Base-by-base conservation (phyloP, 2,888 invertebrate genomes). In the Rhaphigaster nebulosa region DNA sequence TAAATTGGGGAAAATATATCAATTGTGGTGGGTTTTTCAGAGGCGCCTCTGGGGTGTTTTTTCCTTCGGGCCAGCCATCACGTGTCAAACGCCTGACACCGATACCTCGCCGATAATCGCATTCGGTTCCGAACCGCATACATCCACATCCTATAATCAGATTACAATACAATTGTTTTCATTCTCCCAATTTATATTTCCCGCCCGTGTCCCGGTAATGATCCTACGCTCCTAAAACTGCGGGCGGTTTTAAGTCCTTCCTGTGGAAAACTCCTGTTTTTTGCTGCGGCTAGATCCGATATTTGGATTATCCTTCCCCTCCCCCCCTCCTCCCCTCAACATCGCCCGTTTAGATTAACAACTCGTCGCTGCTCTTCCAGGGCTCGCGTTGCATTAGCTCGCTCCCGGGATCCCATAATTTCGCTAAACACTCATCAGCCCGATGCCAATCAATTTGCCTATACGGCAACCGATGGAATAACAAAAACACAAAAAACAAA, bases 151-250 rank as follows among this genome's bases (percentile, higher is more conserved):
- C 90, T 52, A 87, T 90, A 90, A 90, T 90, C 90, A 87, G 90
- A 90, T 90, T 90, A 90, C 90, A 87, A 90, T 90, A 90, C 90
- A 90, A 90, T 90, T 90, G 90, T 90, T 90, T 90, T 90, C 90
- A 90, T 90, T 90, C 90, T 65, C 60, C 90, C 90, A 90, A 90
- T 90, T 90, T 90, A 90, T 90, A 90, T 90, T 90, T 90, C 90
- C 60, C 12, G 45, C 65, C 89, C 76, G 89, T 89, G 89, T 89
- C 89, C 89, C 89, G 50, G 38, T 89, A 89, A 89, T 89, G 89
- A 89, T 89, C 89, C 50, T 4, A 5, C 54, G 38, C 13, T 45
- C 45, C 88, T 54, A 45, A 41, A 65, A 56, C 88, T 88, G n/a
- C 60, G 41, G 54, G 0, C 18, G 70, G 89, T 76, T 89, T 76